Conservation (phyloP, 2,797 vertebrate species). For the Pantherophis vulpinus region DNA sequence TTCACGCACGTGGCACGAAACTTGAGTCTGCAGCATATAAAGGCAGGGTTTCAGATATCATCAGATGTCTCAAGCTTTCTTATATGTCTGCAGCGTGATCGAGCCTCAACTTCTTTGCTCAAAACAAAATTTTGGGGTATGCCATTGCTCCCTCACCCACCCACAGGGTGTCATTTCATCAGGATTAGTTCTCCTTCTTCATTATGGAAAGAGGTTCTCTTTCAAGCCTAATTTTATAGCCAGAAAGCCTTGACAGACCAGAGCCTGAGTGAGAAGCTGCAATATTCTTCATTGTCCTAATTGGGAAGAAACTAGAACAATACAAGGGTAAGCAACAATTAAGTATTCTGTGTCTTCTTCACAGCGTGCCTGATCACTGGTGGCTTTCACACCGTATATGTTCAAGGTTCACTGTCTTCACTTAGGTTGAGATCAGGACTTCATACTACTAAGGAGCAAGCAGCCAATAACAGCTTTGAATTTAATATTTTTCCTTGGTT, state of each 20-base stretch:
- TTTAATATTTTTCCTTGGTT: not conserved
- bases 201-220: not conserved
- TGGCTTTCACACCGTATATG: constrained; percentile 9
- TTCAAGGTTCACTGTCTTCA: not conserved
- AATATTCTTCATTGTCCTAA: not conserved
- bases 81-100: not conserved
- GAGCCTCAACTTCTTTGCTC: not conserved
- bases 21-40: too few species aligned
- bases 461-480: not conserved
- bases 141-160: not conserved
- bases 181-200: constrained; percentile 4
- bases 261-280: not conserved
- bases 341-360: constrained; percentile 21
- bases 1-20: not conserved
- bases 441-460: not conserved
- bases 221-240: not conserved
- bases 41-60: not conserved
- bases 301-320: constrained; percentile 13
- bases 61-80: not conserved
- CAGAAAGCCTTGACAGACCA: not conserved
- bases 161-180: not conserved
- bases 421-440: not conserved
- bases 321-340: constrained; percentile 13
- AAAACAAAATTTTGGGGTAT: not conserved
- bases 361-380: not conserved